phyloP scores from a whole-genome alignment of 53 echinoderm and acorn worm species.

The Paracentrotus lividus region DNA sequence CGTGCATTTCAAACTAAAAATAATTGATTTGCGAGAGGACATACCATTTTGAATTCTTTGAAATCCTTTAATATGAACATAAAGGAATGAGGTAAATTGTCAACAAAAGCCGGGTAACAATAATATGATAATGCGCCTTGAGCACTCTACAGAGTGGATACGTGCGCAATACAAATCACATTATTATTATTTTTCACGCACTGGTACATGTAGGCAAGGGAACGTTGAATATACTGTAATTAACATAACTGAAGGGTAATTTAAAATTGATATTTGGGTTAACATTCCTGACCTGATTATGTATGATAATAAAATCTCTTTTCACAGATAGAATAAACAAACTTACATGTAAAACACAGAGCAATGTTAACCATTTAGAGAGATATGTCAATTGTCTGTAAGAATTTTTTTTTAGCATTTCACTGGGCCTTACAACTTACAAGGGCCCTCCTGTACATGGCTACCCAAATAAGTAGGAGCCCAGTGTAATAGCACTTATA shows the following conservation, averaged over 20 bases:
- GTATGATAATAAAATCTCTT: no score
- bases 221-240: not conserved
- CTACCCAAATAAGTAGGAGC: no score
- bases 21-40: not conserved
- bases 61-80: not conserved
- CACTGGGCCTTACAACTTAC: no score
- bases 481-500: no score
- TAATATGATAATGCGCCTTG: not conserved
- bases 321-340: no score
- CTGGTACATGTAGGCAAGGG: not conserved
- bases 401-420: no score
- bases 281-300: not conserved
- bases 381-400: no score
- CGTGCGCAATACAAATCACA: no score
- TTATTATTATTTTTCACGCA: not conserved
- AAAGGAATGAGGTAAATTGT: not conserved
- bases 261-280: not conserved
- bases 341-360: no score
- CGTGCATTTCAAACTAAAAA: not conserved
- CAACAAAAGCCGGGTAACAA: not conserved
- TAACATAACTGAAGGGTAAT: not conserved
- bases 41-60: not conserved
- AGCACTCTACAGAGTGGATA: not conserved
- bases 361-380: no score
- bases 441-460: no score